phyloP scores from a whole-genome alignment of 2,797 vertebrate species.

The Parauchenoglanis punctatus region DNA sequence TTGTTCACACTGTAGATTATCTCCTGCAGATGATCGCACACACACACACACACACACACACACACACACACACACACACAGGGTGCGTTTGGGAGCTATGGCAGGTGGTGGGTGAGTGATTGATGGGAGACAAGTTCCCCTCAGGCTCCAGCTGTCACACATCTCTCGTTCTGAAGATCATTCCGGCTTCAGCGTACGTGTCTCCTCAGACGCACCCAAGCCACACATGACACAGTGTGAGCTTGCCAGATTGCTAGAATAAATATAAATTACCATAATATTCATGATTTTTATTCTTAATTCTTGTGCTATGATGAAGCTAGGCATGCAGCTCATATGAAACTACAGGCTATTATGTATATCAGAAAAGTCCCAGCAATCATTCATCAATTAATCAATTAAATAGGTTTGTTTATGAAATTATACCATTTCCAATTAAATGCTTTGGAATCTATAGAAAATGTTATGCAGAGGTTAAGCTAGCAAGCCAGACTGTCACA shows the following conservation, averaged over 20 bases:
- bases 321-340: not conserved
- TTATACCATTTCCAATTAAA: not conserved
- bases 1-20: not conserved
- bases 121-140: slow-evolving; percentile 48
- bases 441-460: not conserved
- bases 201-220: slow-evolving; percentile 21
- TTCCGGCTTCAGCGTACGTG: slow-evolving; percentile 7
- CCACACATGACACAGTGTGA: slow-evolving; percentile 39
- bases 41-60: not conserved
- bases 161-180: slow-evolving; percentile 38
- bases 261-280: not conserved
- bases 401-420: not conserved
- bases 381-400: not conserved
- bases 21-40: not conserved
- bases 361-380: not conserved
- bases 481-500: not conserved
- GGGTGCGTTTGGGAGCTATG: not conserved
- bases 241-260: not conserved
- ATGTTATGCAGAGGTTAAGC: not conserved
- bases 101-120: slow-evolving; percentile 41
- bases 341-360: not conserved
- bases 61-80: not conserved
- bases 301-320: not conserved
- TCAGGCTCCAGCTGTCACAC: slow-evolving; percentile 53
- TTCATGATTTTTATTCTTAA: not conserved